Base-by-base conservation (phyloP, 1,140 invertebrate genomes). In the Melipona quadrifasciata region DNA sequence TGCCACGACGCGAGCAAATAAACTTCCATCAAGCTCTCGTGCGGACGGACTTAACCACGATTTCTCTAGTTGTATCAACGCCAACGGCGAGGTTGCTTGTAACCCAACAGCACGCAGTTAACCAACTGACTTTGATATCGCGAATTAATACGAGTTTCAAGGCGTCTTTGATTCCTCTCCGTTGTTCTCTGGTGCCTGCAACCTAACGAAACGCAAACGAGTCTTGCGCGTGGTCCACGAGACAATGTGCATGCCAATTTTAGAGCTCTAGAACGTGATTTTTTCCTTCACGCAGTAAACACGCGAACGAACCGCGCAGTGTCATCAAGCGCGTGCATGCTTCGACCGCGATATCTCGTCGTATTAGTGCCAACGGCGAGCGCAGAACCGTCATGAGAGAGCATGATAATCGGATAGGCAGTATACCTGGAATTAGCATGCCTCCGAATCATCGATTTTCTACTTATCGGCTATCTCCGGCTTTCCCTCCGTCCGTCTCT, bases 401-500 rank as follows among this genome's bases (percentile, higher is more conserved):
- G 76, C 87, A 86, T 64, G 81, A 82, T 80, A 86, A 86, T 82
- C 85, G 80, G 80, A 76, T 61, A n/a, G 81, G 68, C 39, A 85
- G 68, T 77, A 82, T 90, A 90, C 88, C 82, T 90, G 87, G 80
- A 90, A 90, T 90, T 90, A 90, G 89, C 90, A 89, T 90, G 89
- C 87, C 90, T 90, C 89, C 87, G 89, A 90, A 90, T 90, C 90
- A 90, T 90, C 90, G 90, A 90, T 90, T 90, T 90, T 90, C 87
- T 90, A 90, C 89, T 90, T 90, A 90, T 90, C 89, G 86, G 88
- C 77, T 87, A 90, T 90, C 89, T 90, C 84, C 78, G 77, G 27
- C 67, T 58, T 61, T 77, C 74, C 64, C 27, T 27, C 39, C 61
- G 31, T 57, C n/a, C 47, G 17, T n/a, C 68, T 10, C 55, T 21